Conservation (phyloP, 2,113 vertebrate genomes). For the Brevimyrus niger region DNA sequence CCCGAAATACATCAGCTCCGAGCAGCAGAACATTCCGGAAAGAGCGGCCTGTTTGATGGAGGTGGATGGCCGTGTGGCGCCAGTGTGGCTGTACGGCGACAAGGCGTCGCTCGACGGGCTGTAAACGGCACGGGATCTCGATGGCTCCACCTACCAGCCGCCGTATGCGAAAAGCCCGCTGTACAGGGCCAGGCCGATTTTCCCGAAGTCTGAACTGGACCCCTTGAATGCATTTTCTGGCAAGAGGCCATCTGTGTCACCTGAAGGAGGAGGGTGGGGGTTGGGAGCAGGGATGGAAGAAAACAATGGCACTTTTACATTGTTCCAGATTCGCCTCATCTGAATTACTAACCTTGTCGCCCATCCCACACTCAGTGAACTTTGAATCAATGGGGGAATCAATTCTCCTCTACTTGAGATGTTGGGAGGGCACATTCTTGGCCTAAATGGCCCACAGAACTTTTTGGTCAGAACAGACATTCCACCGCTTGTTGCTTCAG, state of each 20-base stretch:
- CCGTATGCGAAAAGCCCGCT: constrained; percentile 95
- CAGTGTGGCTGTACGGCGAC: not conserved
- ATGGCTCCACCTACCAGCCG: constrained; percentile 72
- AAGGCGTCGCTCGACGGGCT: not conserved
- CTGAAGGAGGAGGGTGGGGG: constrained; percentile 46
- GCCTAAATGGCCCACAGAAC: not conserved
- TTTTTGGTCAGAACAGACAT: constrained; percentile 24
- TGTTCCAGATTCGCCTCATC: not conserved
- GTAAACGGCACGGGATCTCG: not conserved
- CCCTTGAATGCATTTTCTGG: constrained; percentile 73
- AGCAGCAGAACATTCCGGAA: not conserved
- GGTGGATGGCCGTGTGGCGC: not conserved
- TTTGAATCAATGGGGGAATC: not conserved
- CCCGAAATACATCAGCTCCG: not conserved
- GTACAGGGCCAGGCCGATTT: constrained; percentile 83
- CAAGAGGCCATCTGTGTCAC: constrained; percentile 56
- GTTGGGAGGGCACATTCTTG: constrained; percentile 6
- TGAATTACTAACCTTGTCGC: not conserved
- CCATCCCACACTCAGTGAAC: not conserved
- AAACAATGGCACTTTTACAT: not conserved
- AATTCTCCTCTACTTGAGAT: not conserved
- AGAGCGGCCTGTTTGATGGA: not conserved
- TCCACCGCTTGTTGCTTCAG: constrained; percentile 13
- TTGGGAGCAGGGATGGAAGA: not conserved
- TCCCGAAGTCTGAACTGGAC: constrained; percentile 74